Evolutionary conservation across 2,113 vertebrate genomes (phyloP).

Genomic region (Chauna torquata): DNA sequence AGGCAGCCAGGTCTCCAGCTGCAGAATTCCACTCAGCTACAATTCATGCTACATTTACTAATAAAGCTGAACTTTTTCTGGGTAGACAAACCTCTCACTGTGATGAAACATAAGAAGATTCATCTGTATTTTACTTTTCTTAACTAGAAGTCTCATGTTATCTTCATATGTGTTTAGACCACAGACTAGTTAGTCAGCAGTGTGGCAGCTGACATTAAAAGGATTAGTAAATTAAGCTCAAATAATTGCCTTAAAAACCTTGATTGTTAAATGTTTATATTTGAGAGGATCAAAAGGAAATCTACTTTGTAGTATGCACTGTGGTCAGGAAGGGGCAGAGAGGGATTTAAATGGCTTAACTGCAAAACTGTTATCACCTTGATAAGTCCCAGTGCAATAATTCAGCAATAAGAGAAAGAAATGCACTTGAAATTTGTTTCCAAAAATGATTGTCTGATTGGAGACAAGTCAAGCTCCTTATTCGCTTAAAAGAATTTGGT

Average conservation of each 20-base stretch:
- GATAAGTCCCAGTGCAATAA: slow-evolving; percentile 38
- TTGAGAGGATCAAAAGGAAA: slow-evolving; percentile 66
- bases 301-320: slow-evolving; percentile 56
- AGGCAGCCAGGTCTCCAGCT: background rate
- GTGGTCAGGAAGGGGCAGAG: slow-evolving; percentile 54
- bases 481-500: slow-evolving; percentile 22
- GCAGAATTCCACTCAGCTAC: background rate
- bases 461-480: slow-evolving; percentile 54
- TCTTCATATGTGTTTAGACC: slow-evolving; percentile 6
- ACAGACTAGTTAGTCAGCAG: background rate
- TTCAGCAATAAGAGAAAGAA: slow-evolving; percentile 50
- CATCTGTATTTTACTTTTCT: background rate
- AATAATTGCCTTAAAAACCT: slow-evolving; percentile 63
- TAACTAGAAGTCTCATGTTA: background rate
- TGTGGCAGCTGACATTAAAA: slow-evolving; percentile 57
- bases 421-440: slow-evolving; percentile 29
- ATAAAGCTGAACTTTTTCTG: background rate
- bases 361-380: slow-evolving; percentile 52
- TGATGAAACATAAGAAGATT: background rate
- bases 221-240: slow-evolving; percentile 59
- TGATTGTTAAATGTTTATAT: slow-evolving; percentile 61
- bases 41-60: background rate
- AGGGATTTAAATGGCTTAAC: slow-evolving; percentile 69
- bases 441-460: slow-evolving; percentile 31
- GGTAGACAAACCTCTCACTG: background rate